Evolutionary conservation across 2,888 invertebrate genomes (phyloP).

Genomic region (Dynastes grantii): DNA sequence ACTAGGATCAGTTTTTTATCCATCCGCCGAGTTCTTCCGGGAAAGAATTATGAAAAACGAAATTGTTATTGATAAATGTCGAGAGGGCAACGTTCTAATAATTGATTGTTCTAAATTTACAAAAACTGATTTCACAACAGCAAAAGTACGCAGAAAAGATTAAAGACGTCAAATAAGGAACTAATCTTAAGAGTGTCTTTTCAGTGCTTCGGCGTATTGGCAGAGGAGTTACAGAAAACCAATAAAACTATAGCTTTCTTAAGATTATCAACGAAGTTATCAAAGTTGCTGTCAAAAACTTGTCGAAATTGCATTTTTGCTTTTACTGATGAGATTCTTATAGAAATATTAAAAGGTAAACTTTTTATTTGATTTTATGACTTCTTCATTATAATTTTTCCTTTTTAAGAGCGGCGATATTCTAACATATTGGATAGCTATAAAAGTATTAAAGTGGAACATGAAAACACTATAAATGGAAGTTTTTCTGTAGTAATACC

Average conservation of each 20-base stretch:
- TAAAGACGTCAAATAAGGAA: not conserved
- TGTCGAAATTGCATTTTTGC: constrained; percentile 51
- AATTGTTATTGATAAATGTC: constrained; percentile 63
- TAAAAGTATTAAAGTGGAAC: constrained; percentile 44
- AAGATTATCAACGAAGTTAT: constrained; percentile 51
- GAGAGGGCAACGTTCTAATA: constrained; percentile 70
- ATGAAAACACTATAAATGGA: not conserved
- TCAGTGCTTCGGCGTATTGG: constrained; percentile 63
- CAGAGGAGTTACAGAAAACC: constrained; percentile 60
- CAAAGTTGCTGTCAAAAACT: constrained; percentile 51
- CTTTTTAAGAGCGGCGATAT: constrained; percentile 46
- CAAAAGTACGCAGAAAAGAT: constrained; percentile 72
- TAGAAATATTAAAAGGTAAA: constrained; percentile 49
- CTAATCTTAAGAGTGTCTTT: constrained; percentile 45
- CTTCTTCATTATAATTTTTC: not conserved
- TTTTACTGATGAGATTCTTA: constrained; percentile 49
- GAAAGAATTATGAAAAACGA: constrained; percentile 69
- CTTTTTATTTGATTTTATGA: not conserved
- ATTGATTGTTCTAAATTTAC: constrained; percentile 77
- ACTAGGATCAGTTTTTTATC: constrained; percentile 73
- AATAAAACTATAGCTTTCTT: constrained; percentile 61
- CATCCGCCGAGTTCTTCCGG: constrained; percentile 74
- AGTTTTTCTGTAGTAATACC: constrained; percentile 9
- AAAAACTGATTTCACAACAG: constrained; percentile 79
- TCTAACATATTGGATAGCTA: constrained; percentile 49